Conservation (phyloP, 2,113 vertebrate genomes). For the Azemiops feae region DNA sequence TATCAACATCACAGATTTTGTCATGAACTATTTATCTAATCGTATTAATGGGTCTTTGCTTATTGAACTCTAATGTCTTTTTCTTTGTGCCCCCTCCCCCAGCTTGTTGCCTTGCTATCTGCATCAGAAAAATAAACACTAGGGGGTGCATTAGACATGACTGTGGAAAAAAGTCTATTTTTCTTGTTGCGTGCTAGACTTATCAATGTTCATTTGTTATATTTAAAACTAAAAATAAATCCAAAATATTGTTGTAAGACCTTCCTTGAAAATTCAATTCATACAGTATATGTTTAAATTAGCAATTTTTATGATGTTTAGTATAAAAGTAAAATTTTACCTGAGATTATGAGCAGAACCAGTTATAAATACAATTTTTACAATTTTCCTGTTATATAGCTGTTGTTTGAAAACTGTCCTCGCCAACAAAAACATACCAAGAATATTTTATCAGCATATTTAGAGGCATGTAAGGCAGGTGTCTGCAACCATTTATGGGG, state of each 20-base stretch:
- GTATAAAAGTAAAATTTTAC: not conserved
- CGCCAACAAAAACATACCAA: not conserved
- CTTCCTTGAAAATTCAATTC: not conserved
- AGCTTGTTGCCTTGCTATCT: not conserved
- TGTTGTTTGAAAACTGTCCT: not conserved
- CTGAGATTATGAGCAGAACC: not conserved
- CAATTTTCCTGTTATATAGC: not conserved
- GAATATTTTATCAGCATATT: not conserved
- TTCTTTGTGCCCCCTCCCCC: not conserved
- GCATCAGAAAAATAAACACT: slow-evolving; percentile 53
- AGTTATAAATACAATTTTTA: not conserved
- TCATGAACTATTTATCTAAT: slow-evolving; percentile 70
- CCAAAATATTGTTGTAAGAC: not conserved
- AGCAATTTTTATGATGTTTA: not conserved
- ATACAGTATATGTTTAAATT: not conserved
- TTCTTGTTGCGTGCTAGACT: not conserved
- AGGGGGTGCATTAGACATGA: slow-evolving; percentile 63
- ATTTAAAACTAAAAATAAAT: slow-evolving; percentile 1
- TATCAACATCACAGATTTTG: slow-evolving; percentile 64
- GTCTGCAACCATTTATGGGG: not conserved
- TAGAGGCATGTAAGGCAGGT: not conserved
- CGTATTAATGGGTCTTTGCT: slow-evolving; percentile 67
- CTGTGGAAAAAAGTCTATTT: not conserved
- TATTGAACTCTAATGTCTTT: slow-evolving; percentile 55
- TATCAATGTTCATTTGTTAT: not conserved